Base-by-base conservation (phyloP, 2,888 invertebrate genomes). In the Macrophya annulata region DNA sequence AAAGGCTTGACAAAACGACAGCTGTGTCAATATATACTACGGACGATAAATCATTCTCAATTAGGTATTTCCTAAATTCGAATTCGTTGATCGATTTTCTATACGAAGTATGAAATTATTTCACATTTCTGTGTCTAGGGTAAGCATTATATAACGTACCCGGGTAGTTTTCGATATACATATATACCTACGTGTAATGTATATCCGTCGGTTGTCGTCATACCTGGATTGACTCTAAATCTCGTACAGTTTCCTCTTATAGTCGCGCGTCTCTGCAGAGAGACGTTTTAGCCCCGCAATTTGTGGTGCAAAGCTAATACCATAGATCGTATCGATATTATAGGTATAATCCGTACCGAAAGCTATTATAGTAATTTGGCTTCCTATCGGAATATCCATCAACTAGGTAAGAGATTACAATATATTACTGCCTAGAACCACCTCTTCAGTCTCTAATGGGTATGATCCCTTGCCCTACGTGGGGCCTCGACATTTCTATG, bases 41-140 rank as follows among this genome's bases (percentile, higher is more conserved):
- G 72, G 84, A 68, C 87, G 86, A 88, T 88, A 87, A 89, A 89
- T 89, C 88, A 89, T 87, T 84, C 86, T 87, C 55, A 85, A n/a
- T 76, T 31, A 31, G 1, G 43, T 6, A 15, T 37, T 3, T 37
- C 4, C 1, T 37, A 12, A 48, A 48, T 48, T 48, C 4, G 48
- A 10, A 12, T 25, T 2, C 1, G 59, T 59, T 59, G n/a, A 21
- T 59, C 59, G n/a, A 71, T 71, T 71, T 71, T 71, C 9, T 15
- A 31, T 15, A 31, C 12, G 0, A 71, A 9, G 9, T 37, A 0
- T 40, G 71, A 37, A 40, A 40, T 71, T n/a, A 43, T 37, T 71
- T 17, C 10, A 37, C 40, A 8, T 8, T 8, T 25, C 25, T 10
- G 10, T 55, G 5, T 55, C n/a, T n/a, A n/a, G n/a, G n/a, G n/a